Evolutionary conservation across 2,113 vertebrate species (phyloP).

Genomic region (Stomatorhinus ivindoensis): DNA sequence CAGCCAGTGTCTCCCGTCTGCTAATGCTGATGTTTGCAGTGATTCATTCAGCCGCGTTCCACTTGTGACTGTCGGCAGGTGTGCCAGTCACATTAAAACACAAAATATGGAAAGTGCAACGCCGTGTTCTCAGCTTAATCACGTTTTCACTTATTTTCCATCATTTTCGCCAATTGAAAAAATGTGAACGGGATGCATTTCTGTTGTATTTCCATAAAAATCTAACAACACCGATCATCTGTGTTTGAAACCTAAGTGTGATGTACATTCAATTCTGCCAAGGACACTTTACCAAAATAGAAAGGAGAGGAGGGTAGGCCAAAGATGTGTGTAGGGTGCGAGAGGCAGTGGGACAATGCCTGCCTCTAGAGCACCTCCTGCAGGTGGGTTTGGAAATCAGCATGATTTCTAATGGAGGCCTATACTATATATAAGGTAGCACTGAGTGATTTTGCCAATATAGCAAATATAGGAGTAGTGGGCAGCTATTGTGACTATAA

Average conservation of each 20-base stretch:
- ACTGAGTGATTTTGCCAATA: background rate
- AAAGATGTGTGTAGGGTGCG: too few species aligned
- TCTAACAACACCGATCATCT: background rate
- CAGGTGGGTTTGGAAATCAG: background rate
- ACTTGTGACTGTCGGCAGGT: background rate
- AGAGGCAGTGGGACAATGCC: background rate
- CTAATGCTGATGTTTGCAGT: background rate
- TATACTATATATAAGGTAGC: background rate
- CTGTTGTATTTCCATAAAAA: background rate
- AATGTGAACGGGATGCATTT: background rate
- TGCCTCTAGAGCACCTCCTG: background rate
- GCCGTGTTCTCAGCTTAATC: background rate
- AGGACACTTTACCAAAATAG: background rate
- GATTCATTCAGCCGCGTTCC: background rate
- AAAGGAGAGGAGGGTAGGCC: background rate
- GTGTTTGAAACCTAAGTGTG: background rate
- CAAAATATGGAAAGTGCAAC: background rate
- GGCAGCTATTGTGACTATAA: background rate
- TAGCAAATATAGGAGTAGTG: background rate
- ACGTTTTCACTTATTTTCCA: slow-evolving; percentile 12
- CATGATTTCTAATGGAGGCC: background rate
- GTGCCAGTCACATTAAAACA: background rate
- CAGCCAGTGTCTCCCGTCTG: background rate
- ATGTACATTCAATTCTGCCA: background rate
- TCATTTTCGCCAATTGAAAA: background rate